Evolutionary conservation across 2,797 vertebrate genomes (phyloP).

Genomic region (Fistularia tabacaria): DNA sequence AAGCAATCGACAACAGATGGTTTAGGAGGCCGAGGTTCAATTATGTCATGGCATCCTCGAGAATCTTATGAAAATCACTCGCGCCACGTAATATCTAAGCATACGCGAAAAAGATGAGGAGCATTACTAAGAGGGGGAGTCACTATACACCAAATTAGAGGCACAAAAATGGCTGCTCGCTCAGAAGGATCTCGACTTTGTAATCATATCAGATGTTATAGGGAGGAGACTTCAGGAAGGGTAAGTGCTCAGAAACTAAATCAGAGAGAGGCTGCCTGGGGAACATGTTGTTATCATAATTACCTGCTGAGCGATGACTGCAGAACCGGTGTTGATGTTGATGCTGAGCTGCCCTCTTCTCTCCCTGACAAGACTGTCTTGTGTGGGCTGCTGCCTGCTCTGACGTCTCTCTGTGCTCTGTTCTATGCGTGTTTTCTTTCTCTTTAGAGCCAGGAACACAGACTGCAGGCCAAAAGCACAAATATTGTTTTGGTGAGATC

Average conservation of each 20-base stretch:
- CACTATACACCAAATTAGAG: constrained; percentile 55
- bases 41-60: constrained; percentile 35
- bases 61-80: constrained; percentile 36
- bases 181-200: constrained; percentile 67
- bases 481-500: constrained; percentile 70
- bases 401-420: constrained; percentile 51
- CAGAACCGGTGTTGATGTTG: constrained; percentile 58
- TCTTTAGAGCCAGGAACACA: constrained; percentile 41
- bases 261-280: constrained; percentile 60
- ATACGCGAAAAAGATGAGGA: constrained; percentile 28
- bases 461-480: constrained; percentile 47
- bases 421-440: constrained; percentile 35
- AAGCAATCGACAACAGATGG: constrained; percentile 38
- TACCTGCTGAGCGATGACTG: constrained; percentile 70
- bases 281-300: constrained; percentile 71
- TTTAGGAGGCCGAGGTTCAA: constrained; percentile 39
- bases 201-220: constrained; percentile 71
- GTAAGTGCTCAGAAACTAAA: constrained; percentile 67
- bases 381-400: constrained; percentile 55
- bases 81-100: constrained; percentile 29
- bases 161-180: constrained; percentile 54
- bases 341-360: constrained; percentile 50
- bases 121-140: constrained; percentile 43
- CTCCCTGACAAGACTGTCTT: constrained; percentile 40
- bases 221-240: constrained; percentile 62